A percentile compares a stretch with the other conserved stretches of the same genome.
These are phyloP conservation scores for Odontothrips loti DNA, from an alignment of 2,888 invertebrate species.

Conservation along the genomic window DNA sequence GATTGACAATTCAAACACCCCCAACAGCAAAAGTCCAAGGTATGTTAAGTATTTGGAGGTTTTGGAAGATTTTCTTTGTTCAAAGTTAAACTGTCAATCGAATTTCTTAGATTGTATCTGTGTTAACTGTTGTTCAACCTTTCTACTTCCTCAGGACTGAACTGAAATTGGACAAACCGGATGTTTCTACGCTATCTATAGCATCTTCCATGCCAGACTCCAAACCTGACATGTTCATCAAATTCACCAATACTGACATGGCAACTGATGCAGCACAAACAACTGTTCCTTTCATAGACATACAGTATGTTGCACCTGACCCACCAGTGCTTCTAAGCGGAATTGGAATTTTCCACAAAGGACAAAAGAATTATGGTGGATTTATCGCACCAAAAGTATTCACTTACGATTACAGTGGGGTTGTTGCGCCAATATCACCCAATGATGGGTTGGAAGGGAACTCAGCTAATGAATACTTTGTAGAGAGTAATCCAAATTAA, in stretches of 20 bases:
- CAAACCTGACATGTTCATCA: slow-evolving; percentile 61
- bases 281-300: slow-evolving; percentile 77
- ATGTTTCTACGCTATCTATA: slow-evolving; percentile 59
- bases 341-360: slow-evolving; percentile 74
- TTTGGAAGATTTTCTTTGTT: neutral
- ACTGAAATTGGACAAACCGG: slow-evolving; percentile 57
- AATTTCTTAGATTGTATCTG: slow-evolving; percentile 32
- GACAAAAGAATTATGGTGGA: slow-evolving; percentile 65
- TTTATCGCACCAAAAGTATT: slow-evolving; percentile 70
- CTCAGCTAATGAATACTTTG: neutral
- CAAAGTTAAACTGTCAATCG: neutral
- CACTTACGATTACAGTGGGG: slow-evolving; percentile 67
- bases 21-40: slow-evolving; percentile 51
- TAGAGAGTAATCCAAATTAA: neutral
- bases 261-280: slow-evolving; percentile 74
- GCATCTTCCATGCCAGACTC: slow-evolving; percentile 39
- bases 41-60: slow-evolving; percentile 43
- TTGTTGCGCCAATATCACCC: slow-evolving; percentile 45
- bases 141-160: slow-evolving; percentile 49
- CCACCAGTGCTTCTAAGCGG: slow-evolving; percentile 68
- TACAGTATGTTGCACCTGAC: slow-evolving; percentile 64
- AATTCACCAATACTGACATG: slow-evolving; percentile 65
- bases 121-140: neutral
- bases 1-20: slow-evolving; percentile 79
- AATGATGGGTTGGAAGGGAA: slow-evolving; percentile 5